These are phyloP conservation scores for Lasiommata megera DNA, from an alignment of 2,888 invertebrate genomes.

Conservation along the genomic window DNA sequence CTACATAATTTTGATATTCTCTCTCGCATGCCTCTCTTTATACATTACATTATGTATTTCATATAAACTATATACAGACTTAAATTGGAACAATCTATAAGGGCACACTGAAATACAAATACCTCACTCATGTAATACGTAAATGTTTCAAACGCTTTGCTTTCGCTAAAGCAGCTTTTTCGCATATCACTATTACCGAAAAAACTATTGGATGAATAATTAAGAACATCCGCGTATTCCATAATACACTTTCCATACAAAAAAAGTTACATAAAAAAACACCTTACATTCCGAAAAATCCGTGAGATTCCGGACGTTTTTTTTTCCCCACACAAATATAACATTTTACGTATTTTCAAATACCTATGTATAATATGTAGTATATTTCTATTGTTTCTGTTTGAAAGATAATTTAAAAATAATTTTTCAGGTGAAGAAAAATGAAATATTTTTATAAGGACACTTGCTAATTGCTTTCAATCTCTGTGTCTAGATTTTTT, in stretches of 20 bases:
- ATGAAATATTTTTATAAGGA: slow-evolving; percentile 32
- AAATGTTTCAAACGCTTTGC: slow-evolving; percentile 51
- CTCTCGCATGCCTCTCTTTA: slow-evolving; percentile 46
- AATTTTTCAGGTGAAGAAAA: slow-evolving; percentile 69
- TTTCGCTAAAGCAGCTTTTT: slow-evolving; percentile 73
- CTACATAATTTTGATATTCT: slow-evolving; percentile 30
- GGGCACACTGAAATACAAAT: slow-evolving; percentile 24
- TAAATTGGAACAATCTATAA: slow-evolving; percentile 39
- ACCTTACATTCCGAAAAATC: slow-evolving; percentile 46
- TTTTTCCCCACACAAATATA: background rate
- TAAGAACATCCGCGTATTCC: slow-evolving; percentile 15
- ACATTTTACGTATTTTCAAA: background rate
- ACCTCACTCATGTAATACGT: slow-evolving; percentile 26
- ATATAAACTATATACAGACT: background rate
- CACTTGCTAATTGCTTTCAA: slow-evolving; percentile 50
- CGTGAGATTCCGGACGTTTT: slow-evolving; percentile 56
- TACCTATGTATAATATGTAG: background rate
- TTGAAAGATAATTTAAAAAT: slow-evolving; percentile 24
- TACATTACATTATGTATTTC: slow-evolving; percentile 18
- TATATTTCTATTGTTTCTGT: slow-evolving; percentile 17
- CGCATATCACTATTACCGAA: slow-evolving; percentile 41
- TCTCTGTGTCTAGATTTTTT: slow-evolving; percentile 72
- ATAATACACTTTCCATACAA: slow-evolving; percentile 38
- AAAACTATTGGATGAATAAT: slow-evolving; percentile 14
- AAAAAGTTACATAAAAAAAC: slow-evolving; percentile 34